phyloP scores from a whole-genome alignment of 1,140 invertebrate genomes.

The Penaeus vannamei region DNA sequence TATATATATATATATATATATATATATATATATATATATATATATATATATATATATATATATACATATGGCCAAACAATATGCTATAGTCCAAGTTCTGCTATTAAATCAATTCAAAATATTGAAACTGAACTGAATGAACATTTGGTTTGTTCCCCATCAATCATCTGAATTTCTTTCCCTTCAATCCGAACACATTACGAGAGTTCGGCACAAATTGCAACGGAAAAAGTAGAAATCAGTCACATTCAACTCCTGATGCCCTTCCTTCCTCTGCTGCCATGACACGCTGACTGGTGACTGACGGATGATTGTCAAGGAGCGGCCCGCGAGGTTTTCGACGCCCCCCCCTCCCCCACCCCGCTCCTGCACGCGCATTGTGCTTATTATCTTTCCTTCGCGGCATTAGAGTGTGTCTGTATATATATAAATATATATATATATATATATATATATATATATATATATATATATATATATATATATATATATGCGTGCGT shows the following conservation, averaged over 20 bases:
- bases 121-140: neutral
- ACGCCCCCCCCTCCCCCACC: neutral
- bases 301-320: too few relatives aligned
- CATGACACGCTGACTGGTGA: too few relatives aligned
- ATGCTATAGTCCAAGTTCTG: neutral
- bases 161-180: too few relatives aligned
- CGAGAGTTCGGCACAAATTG: too few relatives aligned
- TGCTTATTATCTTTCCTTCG: neutral
- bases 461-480: neutral
- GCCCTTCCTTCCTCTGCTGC: too few relatives aligned
- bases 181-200: too few relatives aligned
- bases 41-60: neutral
- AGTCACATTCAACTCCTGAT: too few relatives aligned
- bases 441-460: neutral
- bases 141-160: too few relatives aligned
- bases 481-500: neutral
- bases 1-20: conserved; percentile 22
- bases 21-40: neutral
- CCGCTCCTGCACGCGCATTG: neutral
- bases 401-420: neutral
- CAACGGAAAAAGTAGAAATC: too few relatives aligned
- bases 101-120: neutral
- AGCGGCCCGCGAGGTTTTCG: too few relatives aligned
- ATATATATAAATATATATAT: neutral
- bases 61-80: neutral